Evolutionary conservation across 1,140 invertebrate genomes (phyloP), one percentile per base, ranked within the genome.

Genomic region (Tetragnatha versicolor): DNA sequence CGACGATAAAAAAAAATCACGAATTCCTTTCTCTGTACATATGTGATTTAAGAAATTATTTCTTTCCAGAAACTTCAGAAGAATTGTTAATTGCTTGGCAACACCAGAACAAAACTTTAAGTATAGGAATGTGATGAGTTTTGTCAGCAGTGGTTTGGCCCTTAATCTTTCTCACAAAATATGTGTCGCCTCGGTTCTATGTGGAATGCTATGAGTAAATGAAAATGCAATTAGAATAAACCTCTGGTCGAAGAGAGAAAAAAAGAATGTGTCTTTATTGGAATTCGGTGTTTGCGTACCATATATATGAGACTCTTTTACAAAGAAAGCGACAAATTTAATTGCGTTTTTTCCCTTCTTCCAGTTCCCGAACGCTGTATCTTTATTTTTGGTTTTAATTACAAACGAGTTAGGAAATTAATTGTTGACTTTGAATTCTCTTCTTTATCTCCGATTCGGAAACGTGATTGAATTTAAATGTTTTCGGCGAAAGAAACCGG

Each of bases 321-420:
- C 47, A 17, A 6, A 14, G 27, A 53, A 3, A 51, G 31, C 47
- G 45, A n/a, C n/a, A 55, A 70, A 70, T 70, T 69, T 55, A 70
- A 70, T 70, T 70, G 68, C 49, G 27, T 68, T 70, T 53, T 68
- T 69, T 55, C 39, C 27, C 31, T 12, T 51, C n/a, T n/a, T 51
- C 42, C 25, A 22, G 7, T 39, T 35, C 10, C 47, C n/a, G 9
- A 51, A 51, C 49, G 25, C n/a, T n/a, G n/a, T n/a, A 37, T 61
- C 58, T 75, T 75, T 75, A 75, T 75, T 63, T 61, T 63, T 75
- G 55, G 58, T 63, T 63, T 42, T 75, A 75, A 75, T 75, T 75
- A 75, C 72, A 75, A 75, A 75, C 72, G 72, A 75, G 72, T 75
- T 75, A 61, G 72, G 63, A 75, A 75, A 75, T 75, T 75, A 75